These are phyloP conservation scores for Pipistrellus nathusii DNA, from an alignment of 2,797 vertebrate species.

Conservation along the genomic window DNA sequence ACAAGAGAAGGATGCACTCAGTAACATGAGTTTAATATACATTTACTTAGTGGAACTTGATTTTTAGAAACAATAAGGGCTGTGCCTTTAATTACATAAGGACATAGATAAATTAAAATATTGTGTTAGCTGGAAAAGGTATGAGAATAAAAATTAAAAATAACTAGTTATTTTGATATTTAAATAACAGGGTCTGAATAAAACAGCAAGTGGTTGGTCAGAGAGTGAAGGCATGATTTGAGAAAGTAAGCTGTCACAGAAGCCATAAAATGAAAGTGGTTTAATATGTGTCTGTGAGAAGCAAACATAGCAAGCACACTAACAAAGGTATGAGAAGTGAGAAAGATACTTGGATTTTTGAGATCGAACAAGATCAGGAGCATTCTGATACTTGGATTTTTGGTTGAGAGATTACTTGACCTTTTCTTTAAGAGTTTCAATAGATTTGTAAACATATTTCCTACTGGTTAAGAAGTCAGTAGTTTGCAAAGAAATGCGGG, in stretches of 20 bases:
- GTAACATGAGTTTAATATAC: background rate
- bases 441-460: background rate
- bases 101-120: background rate
- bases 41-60: background rate
- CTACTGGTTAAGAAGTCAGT: background rate
- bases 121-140: background rate
- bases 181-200: background rate
- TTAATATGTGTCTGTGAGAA: background rate
- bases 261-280: background rate
- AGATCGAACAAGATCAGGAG: too few relatives aligned
- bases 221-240: background rate
- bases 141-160: background rate
- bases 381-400: background rate
- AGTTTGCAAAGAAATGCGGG: background rate
- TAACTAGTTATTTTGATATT: background rate
- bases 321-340: background rate
- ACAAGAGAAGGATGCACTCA: background rate
- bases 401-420: background rate
- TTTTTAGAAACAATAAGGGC: background rate
- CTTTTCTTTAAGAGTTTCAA: background rate
- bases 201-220: background rate
- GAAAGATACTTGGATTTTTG: background rate
- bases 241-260: background rate
- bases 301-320: background rate
- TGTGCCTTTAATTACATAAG: background rate